Base-by-base conservation (phyloP, 2,113 vertebrate genomes). In the Papio anubis region DNA sequence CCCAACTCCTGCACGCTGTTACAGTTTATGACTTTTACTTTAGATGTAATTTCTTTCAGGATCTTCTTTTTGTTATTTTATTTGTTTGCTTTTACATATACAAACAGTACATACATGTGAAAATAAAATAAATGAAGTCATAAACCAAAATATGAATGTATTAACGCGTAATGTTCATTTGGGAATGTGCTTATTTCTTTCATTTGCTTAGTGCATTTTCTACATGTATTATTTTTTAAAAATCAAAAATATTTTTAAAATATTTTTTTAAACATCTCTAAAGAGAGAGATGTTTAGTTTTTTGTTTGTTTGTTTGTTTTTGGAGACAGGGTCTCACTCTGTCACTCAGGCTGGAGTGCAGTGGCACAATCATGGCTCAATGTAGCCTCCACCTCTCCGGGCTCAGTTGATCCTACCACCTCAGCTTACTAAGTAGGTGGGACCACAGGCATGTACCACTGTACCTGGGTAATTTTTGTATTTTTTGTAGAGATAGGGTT, bases 91-190 rank as follows among this genome's bases (percentile, higher is more conserved):
- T 50, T 45, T 90, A 20, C 18, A 48, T 59, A 45, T 4, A 68
- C 10, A 78, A 84, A 35, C 40, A n/a, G 21, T 45, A 45, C 6
- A 64, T 38, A 55, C 11, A 16, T 48, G 20, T 75, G 14, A 72
- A 64, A 25, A 48, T 38, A 66, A 40, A 90, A 83, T 81, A 78
- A 94, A 52, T 52, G 70, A 84, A 83, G 16, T 75, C 57, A 68
- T 32, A 75, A 96, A 59, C 21, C 83, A 95, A 89, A 92, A 59
- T 72, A n/a, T 80, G 30, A 85, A 52, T 38, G n/a, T 85, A 64
- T 64, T 64, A 64, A 64, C 2, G 4, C 30, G 8, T 38, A 43
- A 40, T 40, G 3, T 90, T 93, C 70, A 38, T 83, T 43, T 43
- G 80, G 84, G 23, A 68, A 66, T 2, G 2, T 68, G 59, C 30